Conservation (phyloP, 1,140 invertebrate genomes). For the Samia ricini region DNA sequence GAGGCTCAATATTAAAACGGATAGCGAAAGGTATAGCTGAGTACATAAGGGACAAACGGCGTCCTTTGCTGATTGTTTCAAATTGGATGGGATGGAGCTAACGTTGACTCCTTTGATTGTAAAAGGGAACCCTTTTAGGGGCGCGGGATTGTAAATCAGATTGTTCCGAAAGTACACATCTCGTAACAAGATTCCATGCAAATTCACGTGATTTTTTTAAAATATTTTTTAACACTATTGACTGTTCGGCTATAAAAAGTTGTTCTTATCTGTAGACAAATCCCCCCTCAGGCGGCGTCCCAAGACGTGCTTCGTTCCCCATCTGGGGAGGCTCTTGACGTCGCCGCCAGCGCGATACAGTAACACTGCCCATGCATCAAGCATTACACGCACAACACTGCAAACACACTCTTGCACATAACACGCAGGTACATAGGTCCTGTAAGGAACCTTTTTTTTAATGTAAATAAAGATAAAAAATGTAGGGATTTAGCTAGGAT, state of each 20-base stretch:
- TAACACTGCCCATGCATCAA: too few species aligned
- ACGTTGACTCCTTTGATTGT: slow-evolving; percentile 20
- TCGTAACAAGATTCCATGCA: slow-evolving; percentile 1
- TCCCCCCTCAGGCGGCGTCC: too few species aligned
- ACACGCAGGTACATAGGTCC: too few species aligned
- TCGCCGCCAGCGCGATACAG: too few species aligned
- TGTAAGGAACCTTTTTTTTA: too few species aligned
- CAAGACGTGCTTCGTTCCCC: too few species aligned
- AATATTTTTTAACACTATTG: not conserved
- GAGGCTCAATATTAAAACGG: not conserved
- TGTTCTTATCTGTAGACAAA: not conserved
- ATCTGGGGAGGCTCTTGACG: too few species aligned
- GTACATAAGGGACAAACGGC: slow-evolving; percentile 1
- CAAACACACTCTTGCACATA: too few species aligned
- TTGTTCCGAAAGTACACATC: slow-evolving; percentile 31
- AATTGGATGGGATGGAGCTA: slow-evolving; percentile 28
- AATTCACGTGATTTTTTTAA: not conserved
- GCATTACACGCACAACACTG: too few species aligned
- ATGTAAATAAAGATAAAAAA: too few species aligned
- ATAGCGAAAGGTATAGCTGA: slow-evolving; percentile 3
- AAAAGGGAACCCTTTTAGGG: slow-evolving; percentile 32
- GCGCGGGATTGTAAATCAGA: slow-evolving; percentile 45
- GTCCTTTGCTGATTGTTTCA: slow-evolving; percentile 41
- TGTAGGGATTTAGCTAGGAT: too few species aligned
- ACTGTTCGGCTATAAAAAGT: not conserved